phyloP scores from a whole-genome alignment of 2,888 invertebrate species.

The Nudaria mundana region DNA sequence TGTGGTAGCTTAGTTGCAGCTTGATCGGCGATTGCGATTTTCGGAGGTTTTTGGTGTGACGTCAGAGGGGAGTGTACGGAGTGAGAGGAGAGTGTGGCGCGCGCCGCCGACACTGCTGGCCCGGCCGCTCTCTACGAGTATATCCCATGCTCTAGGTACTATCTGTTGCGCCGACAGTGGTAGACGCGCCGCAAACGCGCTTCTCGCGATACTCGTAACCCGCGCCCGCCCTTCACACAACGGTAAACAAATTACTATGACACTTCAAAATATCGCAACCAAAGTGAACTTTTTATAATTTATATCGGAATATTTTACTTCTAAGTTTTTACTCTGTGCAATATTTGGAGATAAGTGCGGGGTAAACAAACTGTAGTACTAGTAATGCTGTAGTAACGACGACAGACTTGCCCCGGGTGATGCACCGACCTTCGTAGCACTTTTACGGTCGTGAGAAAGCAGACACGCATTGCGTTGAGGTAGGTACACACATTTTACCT shows the following conservation, averaged over 20 bases:
- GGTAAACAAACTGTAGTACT: conserved; percentile 68
- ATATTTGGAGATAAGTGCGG: conserved; percentile 35
- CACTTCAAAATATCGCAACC: conserved; percentile 32
- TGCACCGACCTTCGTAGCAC: conserved; percentile 44
- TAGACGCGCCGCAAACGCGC: conserved; percentile 52
- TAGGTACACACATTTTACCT: too few relatives aligned
- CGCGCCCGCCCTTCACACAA: conserved; percentile 54
- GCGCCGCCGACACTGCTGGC: conserved; percentile 39
- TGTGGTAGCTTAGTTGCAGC: conserved; percentile 46
- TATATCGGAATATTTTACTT: conserved; percentile 29
- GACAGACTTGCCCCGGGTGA: conserved; percentile 51
- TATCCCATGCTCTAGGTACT: conserved; percentile 53
- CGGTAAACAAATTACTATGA: conserved; percentile 65
- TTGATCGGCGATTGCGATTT: conserved; percentile 55
- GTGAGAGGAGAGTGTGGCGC: conserved; percentile 48
- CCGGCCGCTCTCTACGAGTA: conserved; percentile 21
- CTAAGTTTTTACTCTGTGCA: conserved; percentile 47
- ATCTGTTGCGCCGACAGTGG: conserved; percentile 74
- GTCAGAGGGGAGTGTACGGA: conserved; percentile 54
- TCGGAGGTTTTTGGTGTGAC: conserved; percentile 69
- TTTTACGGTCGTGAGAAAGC: conserved; percentile 15
- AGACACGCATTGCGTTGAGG: conserved; percentile 20
- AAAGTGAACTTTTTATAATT: conserved; percentile 27
- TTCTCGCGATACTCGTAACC: conserved; percentile 31
- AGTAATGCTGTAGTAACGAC: conserved; percentile 61